Conservation (phyloP, 2,888 invertebrate species). For the Caenorhabditis angaria region DNA sequence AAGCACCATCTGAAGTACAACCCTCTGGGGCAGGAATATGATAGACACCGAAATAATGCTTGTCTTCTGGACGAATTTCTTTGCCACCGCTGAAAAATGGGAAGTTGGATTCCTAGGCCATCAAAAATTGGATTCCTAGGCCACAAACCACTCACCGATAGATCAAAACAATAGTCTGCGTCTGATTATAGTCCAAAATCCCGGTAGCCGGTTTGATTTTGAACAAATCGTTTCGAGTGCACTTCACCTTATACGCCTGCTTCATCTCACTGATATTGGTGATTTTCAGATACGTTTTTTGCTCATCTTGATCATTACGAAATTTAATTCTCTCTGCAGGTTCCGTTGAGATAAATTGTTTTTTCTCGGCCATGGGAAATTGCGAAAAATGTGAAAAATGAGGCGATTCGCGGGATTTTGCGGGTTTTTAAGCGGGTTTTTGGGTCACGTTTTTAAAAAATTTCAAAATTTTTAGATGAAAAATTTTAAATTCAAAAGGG, state of each 20-base stretch:
- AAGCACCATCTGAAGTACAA: conserved; percentile 55
- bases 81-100: conserved; percentile 30
- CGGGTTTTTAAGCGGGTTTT: neutral
- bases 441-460: too few relatives aligned
- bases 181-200: conserved; percentile 59
- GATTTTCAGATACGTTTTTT: conserved; percentile 43
- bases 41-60: conserved; percentile 65
- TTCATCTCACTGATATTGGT: conserved; percentile 62
- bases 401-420: neutral
- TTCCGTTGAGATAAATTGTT: conserved; percentile 43
- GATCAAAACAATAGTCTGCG: conserved; percentile 43
- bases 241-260: conserved; percentile 67
- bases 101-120: too few relatives aligned
- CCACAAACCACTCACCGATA: conserved; percentile 28
- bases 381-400: neutral
- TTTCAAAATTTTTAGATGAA: too few relatives aligned
- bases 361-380: conserved; percentile 36
- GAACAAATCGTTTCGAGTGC: conserved; percentile 67
- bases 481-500: too few relatives aligned
- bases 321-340: conserved; percentile 44
- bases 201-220: conserved; percentile 63
- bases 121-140: too few relatives aligned
- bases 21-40: conserved; percentile 66
- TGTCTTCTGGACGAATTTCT: conserved; percentile 45
- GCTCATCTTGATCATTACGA: conserved; percentile 34